Conservation (phyloP, 2,888 invertebrate genomes). For the Stegophylla sp. region DNA sequence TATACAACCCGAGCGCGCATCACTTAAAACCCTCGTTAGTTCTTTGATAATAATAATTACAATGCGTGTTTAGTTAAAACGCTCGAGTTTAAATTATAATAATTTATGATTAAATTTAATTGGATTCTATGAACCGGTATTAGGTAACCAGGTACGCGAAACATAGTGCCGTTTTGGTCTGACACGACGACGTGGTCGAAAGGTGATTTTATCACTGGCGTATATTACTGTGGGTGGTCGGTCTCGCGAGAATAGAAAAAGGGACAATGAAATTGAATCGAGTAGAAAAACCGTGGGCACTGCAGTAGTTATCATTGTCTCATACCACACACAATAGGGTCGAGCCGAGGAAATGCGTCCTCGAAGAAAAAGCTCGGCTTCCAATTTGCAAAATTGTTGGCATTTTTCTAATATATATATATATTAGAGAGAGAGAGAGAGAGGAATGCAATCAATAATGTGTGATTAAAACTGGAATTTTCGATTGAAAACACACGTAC, state of each 20-base stretch:
- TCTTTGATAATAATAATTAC: not conserved
- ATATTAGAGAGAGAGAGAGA: too few relatives aligned
- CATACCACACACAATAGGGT: too few relatives aligned
- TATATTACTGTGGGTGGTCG: too few relatives aligned
- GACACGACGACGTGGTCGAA: not conserved
- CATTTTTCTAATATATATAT: constrained; percentile 9
- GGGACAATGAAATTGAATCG: not conserved
- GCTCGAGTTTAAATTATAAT: not conserved
- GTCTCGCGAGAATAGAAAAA: not conserved
- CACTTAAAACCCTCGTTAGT: not conserved
- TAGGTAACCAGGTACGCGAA: too few relatives aligned
- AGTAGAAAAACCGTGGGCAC: not conserved
- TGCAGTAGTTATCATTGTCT: too few relatives aligned
- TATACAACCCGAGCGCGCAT: not conserved
- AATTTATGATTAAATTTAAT: not conserved
- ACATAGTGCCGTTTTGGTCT: too few relatives aligned
- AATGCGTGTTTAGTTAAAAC: not conserved
- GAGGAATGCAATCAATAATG: constrained; percentile 2
- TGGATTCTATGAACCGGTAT: not conserved
- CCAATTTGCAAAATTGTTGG: constrained; percentile 12
- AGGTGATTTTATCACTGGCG: not conserved
- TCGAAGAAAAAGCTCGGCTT: not conserved
- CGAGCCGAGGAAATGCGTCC: too few relatives aligned
- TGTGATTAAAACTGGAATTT: not conserved
- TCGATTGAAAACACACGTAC: too few relatives aligned